These are phyloP conservation scores for Festucalex cinctus DNA, from an alignment of 2,113 vertebrate species.

Conservation along the genomic window DNA sequence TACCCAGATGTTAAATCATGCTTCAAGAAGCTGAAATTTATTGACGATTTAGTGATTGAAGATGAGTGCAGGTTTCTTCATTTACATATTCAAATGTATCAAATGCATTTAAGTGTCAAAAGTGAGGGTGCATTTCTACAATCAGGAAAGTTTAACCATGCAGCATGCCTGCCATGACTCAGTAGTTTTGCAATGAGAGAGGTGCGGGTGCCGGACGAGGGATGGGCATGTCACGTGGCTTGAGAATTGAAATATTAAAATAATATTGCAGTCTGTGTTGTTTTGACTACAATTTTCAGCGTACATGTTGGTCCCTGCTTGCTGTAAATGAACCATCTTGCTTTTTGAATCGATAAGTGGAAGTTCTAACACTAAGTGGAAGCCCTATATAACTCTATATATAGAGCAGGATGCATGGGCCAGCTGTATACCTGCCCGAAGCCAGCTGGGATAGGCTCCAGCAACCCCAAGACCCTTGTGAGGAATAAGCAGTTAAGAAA, in stretches of 20 bases:
- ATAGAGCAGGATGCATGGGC: background rate
- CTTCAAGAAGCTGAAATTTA: background rate
- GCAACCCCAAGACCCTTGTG: too few species aligned
- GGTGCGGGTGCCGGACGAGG: background rate
- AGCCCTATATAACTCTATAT: too few species aligned
- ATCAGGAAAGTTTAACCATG: background rate
- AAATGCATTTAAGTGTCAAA: background rate
- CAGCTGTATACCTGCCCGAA: too few species aligned
- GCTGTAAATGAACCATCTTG: background rate
- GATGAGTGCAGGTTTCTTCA: background rate
- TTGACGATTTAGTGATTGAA: background rate
- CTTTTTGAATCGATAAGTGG: background rate
- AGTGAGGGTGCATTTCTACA: background rate
- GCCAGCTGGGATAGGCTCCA: too few species aligned
- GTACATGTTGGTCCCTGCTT: background rate
- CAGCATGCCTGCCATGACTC: slow-evolving; percentile 22
- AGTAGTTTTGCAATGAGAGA: slow-evolving; percentile 11
- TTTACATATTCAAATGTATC: background rate
- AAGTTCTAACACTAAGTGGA: too few species aligned
- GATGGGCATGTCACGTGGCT: slow-evolving; percentile 17
- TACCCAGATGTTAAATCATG: slow-evolving; percentile 1
- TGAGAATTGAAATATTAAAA: background rate
- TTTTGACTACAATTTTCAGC: background rate
- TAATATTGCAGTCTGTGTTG: background rate
- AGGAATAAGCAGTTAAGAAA: too few species aligned